A percentile compares a stretch with the other conserved stretches of the same genome.
Conservation (phyloP, 1,140 invertebrate species). For the Pseudobourletiella spinata region DNA sequence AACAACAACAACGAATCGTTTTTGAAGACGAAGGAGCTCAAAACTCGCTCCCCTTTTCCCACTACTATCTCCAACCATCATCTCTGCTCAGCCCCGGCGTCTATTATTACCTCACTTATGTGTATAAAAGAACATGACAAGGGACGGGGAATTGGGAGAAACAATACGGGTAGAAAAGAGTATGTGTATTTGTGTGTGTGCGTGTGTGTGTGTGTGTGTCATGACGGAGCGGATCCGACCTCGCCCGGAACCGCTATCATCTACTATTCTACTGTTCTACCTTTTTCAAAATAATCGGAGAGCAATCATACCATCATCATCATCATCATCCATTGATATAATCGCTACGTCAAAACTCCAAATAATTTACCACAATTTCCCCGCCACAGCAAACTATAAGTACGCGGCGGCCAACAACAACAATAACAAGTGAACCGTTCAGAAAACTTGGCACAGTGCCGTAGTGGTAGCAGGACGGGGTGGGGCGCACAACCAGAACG, state of each 20-base stretch:
- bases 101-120: too few species aligned
- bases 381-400: background rate
- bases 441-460: background rate
- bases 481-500: too few species aligned
- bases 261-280: background rate
- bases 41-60: too few species aligned
- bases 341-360: background rate
- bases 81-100: too few species aligned
- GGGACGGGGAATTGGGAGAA: too few species aligned
- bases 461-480: too few species aligned
- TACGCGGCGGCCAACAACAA: background rate
- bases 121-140: too few species aligned
- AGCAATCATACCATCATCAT: background rate
- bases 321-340: background rate
- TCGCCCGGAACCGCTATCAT: background rate
- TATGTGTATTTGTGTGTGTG: background rate
- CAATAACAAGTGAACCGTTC: background rate
- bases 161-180: too few species aligned
- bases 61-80: too few species aligned
- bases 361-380: slow-evolving; percentile 8
- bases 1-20: too few species aligned
- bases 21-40: too few species aligned
- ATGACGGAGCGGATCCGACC: background rate
- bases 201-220: background rate
- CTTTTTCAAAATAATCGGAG: background rate